Conservation (phyloP, 2,797 vertebrate genomes). For the Sebastes hubbsi region DNA sequence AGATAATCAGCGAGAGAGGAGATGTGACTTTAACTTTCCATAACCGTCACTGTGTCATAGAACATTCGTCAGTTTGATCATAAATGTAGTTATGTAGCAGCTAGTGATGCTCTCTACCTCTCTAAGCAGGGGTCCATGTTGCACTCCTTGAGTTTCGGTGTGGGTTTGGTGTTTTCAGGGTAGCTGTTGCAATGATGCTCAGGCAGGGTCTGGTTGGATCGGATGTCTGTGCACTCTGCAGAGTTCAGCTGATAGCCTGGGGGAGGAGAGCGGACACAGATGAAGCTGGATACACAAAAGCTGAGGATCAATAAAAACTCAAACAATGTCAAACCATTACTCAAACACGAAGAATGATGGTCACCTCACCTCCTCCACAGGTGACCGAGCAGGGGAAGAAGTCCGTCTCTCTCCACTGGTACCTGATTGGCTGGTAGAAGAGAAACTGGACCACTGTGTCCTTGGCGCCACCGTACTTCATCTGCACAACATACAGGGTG, state of each 20-base stretch:
- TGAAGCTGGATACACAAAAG: not conserved
- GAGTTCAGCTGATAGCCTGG: slow-evolving; percentile 95
- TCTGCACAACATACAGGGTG: slow-evolving; percentile 69
- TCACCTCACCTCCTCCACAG: slow-evolving; percentile 90
- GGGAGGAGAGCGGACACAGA: not conserved
- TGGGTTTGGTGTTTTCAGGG: slow-evolving; percentile 93
- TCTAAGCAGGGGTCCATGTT: slow-evolving; percentile 93
- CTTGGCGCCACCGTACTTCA: slow-evolving; percentile 85
- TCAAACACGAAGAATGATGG: not conserved
- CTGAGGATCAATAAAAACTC: not conserved
- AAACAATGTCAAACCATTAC: not conserved
- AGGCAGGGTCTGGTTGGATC: slow-evolving; percentile 85
- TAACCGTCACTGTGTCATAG: too few relatives aligned
- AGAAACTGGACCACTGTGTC: slow-evolving; percentile 91
- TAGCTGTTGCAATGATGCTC: slow-evolving; percentile 91
- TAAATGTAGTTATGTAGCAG: not conserved
- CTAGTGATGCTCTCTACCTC: slow-evolving; percentile 70
- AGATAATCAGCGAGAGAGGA: not conserved
- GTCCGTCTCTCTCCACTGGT: slow-evolving; percentile 94
- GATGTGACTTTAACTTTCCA: too few relatives aligned
- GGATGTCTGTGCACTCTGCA: slow-evolving; percentile 90
- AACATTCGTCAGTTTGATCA: too few relatives aligned
- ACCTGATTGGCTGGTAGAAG: slow-evolving; percentile 94
- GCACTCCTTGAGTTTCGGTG: slow-evolving; percentile 95
- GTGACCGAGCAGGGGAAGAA: slow-evolving; percentile 95